Conservation (phyloP, 2,797 vertebrate genomes). For the Sebastes matsubarae region DNA sequence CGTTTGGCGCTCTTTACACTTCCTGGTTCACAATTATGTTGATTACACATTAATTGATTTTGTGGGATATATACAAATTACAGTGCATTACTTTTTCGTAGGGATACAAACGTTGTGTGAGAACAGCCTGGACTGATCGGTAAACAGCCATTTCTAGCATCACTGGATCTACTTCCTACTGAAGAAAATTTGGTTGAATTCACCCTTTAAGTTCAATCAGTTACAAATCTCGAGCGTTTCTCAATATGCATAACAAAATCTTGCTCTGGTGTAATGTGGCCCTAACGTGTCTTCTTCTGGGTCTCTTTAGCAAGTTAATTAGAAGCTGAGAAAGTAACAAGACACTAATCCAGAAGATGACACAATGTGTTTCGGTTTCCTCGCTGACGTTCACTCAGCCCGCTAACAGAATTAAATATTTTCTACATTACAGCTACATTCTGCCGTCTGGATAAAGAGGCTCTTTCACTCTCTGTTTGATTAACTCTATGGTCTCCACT, state of each 20-base stretch:
- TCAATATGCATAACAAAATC: not conserved
- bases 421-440: conserved; percentile 12
- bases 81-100: no score
- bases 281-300: not conserved
- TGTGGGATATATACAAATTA: no score
- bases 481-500: conserved; percentile 7
- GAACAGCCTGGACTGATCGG: not conserved
- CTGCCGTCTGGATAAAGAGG: conserved; percentile 29
- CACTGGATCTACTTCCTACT: not conserved
- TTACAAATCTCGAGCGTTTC: not conserved
- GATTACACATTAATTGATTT: no score
- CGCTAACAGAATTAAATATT: conserved; percentile 28
- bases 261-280: not conserved
- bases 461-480: conserved; percentile 22
- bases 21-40: no score
- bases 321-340: conserved; percentile 1
- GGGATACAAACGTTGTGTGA: no score
- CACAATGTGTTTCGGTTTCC: conserved; percentile 16
- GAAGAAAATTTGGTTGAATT: not conserved
- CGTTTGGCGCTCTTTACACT: no score
- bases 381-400: conserved; percentile 2
- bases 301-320: conserved; percentile 33
- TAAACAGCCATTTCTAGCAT: not conserved
- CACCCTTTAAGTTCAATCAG: not conserved
- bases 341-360: conserved; percentile 16